A percentile compares a stretch with the other conserved stretches of the same genome.
Conservation (phyloP, 1,140 invertebrate species). For the Pseudomyrmex dendroicus region DNA sequence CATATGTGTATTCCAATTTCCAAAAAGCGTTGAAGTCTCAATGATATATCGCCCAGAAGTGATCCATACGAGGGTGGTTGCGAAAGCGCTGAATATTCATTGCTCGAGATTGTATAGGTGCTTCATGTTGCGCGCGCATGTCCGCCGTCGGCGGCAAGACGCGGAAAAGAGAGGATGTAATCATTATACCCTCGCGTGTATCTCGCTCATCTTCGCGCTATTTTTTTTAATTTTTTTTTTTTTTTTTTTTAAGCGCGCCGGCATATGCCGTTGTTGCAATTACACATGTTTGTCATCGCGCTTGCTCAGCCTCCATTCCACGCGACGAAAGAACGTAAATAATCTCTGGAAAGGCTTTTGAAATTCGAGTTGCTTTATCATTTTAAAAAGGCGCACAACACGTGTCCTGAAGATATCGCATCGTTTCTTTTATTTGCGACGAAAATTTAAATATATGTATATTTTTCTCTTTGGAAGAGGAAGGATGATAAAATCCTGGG, state of each 20-base stretch:
- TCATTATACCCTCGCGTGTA: constrained; percentile 56
- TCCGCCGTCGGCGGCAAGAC: constrained; percentile 28
- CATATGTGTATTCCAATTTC: too few relatives aligned
- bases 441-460: too few relatives aligned
- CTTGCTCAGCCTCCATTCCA: constrained; percentile 18
- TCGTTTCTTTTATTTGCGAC: not conserved
- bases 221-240: not conserved
- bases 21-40: not conserved
- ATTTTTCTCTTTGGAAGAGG: not conserved
- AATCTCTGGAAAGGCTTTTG: constrained; percentile 19
- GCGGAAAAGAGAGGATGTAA: constrained; percentile 49
- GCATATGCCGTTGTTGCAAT: constrained; percentile 33
- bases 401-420: not conserved
- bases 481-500: not conserved
- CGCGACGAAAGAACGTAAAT: constrained; percentile 2
- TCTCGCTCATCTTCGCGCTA: constrained; percentile 40
- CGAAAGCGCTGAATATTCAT: constrained; percentile 64
- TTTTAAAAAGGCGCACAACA: not conserved
- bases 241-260: constrained; percentile 33
- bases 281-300: constrained; percentile 34
- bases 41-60: constrained; percentile 26
- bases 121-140: constrained; percentile 24
- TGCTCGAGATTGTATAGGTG: constrained; percentile 27
- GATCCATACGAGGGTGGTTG: constrained; percentile 63
- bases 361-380: not conserved